Percentiles rank a stretch among this genome's conserved stretches.
Evolutionary conservation across 2,888 invertebrate species (phyloP).

Genomic region (Pharmacophagus antenor): DNA sequence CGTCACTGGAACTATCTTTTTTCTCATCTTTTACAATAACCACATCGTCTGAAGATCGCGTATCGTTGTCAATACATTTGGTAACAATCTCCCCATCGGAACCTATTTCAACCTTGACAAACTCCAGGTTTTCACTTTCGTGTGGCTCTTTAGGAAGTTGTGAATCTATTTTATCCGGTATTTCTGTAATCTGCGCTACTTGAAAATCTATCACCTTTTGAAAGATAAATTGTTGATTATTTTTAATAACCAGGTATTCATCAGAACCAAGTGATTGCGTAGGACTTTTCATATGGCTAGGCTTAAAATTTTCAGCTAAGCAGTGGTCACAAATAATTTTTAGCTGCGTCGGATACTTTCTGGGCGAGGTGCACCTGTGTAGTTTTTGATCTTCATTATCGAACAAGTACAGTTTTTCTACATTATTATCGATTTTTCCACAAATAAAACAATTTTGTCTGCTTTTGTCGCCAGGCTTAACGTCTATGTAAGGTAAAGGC

Average conservation of each 20-base stretch:
- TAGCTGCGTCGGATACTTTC: conserved; percentile 49
- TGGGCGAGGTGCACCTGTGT: conserved; percentile 62
- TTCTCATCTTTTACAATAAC: conserved; percentile 50
- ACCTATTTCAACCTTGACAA: conserved; percentile 70
- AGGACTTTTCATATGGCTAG: conserved; percentile 59
- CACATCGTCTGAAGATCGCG: conserved; percentile 47
- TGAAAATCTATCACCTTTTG: conserved; percentile 51
- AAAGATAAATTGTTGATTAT: conserved; percentile 73
- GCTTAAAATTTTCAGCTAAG: conserved; percentile 55
- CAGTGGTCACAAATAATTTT: conserved; percentile 29
- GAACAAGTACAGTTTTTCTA: conserved; percentile 67
- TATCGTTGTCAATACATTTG: conserved; percentile 52
- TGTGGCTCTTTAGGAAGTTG: conserved; percentile 35
- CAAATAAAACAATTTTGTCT: conserved; percentile 68
- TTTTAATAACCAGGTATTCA: conserved; percentile 69
- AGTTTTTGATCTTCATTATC: conserved; percentile 72
- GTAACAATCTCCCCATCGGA: conserved; percentile 67
- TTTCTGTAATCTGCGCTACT: conserved; percentile 33
- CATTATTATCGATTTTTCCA: conserved; percentile 53
- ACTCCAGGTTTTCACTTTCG: conserved; percentile 46
- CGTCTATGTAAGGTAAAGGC: conserved; percentile 48
- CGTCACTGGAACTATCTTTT: conserved; percentile 59
- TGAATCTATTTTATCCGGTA: conserved; percentile 38
- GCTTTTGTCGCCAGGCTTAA: conserved; percentile 54
- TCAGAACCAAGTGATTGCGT: conserved; percentile 61